Conservation (phyloP, 2,113 vertebrate species). For the Leiothrix lutea region DNA sequence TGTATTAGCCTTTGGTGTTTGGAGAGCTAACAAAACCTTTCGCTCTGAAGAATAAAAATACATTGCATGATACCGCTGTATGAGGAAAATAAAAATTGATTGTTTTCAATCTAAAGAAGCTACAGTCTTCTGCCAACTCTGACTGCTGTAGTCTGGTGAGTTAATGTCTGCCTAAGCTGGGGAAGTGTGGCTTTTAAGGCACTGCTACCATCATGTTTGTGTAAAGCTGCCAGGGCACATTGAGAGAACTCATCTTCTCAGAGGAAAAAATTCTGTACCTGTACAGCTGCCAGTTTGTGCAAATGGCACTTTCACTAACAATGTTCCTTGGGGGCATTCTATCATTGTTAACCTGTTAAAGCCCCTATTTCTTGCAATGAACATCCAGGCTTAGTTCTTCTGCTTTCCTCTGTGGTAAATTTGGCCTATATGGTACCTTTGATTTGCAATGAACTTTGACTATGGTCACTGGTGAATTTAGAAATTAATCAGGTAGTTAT, state of each 20-base stretch:
- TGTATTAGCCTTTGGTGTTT: conserved; percentile 14
- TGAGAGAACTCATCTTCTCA: neutral
- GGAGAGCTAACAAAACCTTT: conserved; percentile 29
- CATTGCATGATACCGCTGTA: neutral
- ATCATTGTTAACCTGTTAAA: neutral
- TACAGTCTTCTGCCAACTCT: neutral
- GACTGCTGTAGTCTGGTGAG: neutral
- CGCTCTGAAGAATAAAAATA: neutral
- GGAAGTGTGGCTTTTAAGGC: neutral
- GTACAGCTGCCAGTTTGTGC: neutral
- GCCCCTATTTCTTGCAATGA: neutral
- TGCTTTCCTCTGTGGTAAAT: neutral
- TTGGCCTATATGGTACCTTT: neutral
- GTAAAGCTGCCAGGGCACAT: neutral
- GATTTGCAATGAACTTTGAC: neutral
- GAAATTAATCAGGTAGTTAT: neutral
- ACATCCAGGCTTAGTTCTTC: neutral
- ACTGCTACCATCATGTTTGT: neutral
- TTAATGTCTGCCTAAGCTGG: neutral
- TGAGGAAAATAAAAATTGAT: neutral
- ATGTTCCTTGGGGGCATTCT: neutral
- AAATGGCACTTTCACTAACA: neutral
- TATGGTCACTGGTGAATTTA: neutral
- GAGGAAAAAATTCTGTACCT: neutral
- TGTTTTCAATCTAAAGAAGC: neutral